phyloP scores from a whole-genome alignment of 2,113 vertebrate genomes.

The Osmerus mordax region DNA sequence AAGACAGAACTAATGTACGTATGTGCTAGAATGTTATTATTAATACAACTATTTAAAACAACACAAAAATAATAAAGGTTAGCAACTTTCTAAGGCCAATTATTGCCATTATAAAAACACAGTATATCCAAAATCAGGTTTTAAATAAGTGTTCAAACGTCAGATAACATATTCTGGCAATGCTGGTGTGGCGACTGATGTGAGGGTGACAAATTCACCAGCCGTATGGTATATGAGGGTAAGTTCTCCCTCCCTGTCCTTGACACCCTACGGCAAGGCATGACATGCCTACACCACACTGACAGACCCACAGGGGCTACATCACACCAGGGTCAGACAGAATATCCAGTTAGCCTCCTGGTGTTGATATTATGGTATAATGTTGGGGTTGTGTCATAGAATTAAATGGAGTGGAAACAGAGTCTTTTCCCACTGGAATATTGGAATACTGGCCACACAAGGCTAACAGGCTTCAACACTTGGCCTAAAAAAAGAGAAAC shows the following conservation, averaged over 20 bases:
- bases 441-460: slow-evolving; percentile 28
- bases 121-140: slow-evolving; percentile 23
- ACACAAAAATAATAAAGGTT: no score
- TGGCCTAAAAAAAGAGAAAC: neutral
- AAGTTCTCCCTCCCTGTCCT: slow-evolving; percentile 33
- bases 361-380: slow-evolving; percentile 44
- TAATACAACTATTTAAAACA: no score
- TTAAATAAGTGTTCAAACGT: slow-evolving; percentile 13
- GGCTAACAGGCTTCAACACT: slow-evolving; percentile 4
- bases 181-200: slow-evolving; percentile 56
- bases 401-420: slow-evolving; percentile 58
- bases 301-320: slow-evolving; percentile 45
- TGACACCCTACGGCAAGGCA: slow-evolving; percentile 56
- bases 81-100: no score
- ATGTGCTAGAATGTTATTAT: neutral
- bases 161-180: slow-evolving; percentile 34
- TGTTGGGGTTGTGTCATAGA: slow-evolving; percentile 54
- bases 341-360: slow-evolving; percentile 65
- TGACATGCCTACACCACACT: slow-evolving; percentile 48
- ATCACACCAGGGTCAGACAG: slow-evolving; percentile 43
- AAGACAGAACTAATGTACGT: no score
- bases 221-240: slow-evolving; percentile 51
- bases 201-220: slow-evolving; percentile 63
- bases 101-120: neutral
- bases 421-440: slow-evolving; percentile 35